Evolutionary conservation across 2,888 invertebrate species (phyloP).

Genomic region (Petrophora chlorosata): DNA sequence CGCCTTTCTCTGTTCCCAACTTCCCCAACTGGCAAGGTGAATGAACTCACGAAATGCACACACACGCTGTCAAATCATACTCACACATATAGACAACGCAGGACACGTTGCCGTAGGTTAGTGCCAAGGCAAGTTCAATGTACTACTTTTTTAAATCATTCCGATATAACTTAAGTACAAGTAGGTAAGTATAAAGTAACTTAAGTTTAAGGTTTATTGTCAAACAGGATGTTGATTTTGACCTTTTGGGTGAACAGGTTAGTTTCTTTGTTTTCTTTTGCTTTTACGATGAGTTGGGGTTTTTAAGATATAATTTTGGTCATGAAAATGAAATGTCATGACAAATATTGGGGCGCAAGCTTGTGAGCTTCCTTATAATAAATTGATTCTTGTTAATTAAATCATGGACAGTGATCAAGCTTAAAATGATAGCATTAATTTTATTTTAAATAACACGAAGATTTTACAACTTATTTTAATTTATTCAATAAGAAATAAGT

Average conservation of each 20-base stretch:
- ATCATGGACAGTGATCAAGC: too few species aligned
- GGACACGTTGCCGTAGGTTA: constrained; percentile 72
- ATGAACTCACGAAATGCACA: constrained; percentile 81
- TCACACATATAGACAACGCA: constrained; percentile 52
- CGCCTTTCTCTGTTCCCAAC: constrained; percentile 59
- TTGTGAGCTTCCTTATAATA: too few species aligned
- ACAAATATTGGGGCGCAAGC: too few species aligned
- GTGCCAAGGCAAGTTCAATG: constrained; percentile 59
- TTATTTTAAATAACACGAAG: too few species aligned
- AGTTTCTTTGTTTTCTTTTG: constrained; percentile 7
- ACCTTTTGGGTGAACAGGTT: constrained; percentile 14
- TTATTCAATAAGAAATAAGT: too few species aligned
- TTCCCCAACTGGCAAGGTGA: constrained; percentile 82
- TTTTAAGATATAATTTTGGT: background rate
- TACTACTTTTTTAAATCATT: constrained; percentile 44
- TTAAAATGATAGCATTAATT: too few species aligned
- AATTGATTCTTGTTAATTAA: too few species aligned
- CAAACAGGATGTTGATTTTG: constrained; percentile 17
- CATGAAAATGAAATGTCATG: too few species aligned
- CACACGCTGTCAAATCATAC: constrained; percentile 52
- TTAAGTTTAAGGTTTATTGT: constrained; percentile 21
- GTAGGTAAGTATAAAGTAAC: background rate
- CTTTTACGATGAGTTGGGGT: background rate
- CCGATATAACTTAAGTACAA: constrained; percentile 24
- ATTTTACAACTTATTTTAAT: too few species aligned